These are phyloP conservation scores for Euplexia lucipara DNA, from an alignment of 2,888 invertebrate species.

Conservation along the genomic window DNA sequence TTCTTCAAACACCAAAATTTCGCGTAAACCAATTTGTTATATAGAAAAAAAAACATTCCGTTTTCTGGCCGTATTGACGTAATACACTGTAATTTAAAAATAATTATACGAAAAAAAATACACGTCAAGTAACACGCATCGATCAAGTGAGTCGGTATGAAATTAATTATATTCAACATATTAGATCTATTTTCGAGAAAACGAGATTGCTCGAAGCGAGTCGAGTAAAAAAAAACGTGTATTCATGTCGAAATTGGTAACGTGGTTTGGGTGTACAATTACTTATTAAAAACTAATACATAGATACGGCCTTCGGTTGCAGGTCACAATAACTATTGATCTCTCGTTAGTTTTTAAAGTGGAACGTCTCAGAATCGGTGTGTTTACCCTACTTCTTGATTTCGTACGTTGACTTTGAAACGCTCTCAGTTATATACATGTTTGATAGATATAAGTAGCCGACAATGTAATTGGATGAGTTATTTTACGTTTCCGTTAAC, in stretches of 20 bases:
- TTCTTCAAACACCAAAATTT: conserved; percentile 80
- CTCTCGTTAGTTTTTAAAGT: conserved; percentile 69
- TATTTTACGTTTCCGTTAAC: conserved; percentile 57
- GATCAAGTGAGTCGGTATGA: conserved; percentile 85
- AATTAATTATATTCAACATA: conserved; percentile 90
- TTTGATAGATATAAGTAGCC: conserved; percentile 45
- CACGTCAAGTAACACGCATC: conserved; percentile 85
- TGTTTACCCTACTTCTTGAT: conserved; percentile 72
- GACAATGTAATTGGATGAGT: conserved; percentile 56
- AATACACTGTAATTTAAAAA: conserved; percentile 88
- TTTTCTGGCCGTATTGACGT: conserved; percentile 86
- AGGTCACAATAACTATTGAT: conserved; percentile 71
- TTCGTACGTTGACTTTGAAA: conserved; percentile 62
- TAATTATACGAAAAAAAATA: conserved; percentile 83
- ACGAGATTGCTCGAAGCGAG: conserved; percentile 86
- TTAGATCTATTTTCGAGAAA: conserved; percentile 90
- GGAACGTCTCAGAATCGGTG: conserved; percentile 70
- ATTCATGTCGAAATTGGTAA: conserved; percentile 88
- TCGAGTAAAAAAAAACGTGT: conserved; percentile 83
- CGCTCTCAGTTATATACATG: conserved; percentile 55
- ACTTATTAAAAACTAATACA: conserved; percentile 88
- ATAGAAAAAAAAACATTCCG: conserved; percentile 79
- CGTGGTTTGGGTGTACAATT: conserved; percentile 86
- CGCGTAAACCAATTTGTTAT: conserved; percentile 81
- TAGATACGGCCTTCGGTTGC: conserved; percentile 80